Base-by-base conservation (phyloP, 2,888 invertebrate species). In the Orchesellides sinensis region DNA sequence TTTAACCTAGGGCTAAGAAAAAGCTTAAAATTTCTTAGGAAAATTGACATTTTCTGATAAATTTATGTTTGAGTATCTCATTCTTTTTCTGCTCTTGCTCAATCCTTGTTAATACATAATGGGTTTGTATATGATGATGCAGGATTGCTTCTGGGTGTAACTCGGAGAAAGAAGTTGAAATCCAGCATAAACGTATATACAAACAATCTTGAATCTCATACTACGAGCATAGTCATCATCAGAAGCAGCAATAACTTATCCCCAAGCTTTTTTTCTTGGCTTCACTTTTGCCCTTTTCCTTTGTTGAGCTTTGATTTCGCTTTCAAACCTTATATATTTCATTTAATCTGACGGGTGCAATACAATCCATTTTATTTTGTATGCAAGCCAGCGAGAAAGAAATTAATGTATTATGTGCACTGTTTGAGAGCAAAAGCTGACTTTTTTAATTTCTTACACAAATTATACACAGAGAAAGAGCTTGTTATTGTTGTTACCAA, bases 21-120 rank as follows among this genome's bases (percentile, higher is more conserved):
- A 17, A 59, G 59, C 32, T n/a, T n/a, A n/a, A 32, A n/a, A 59
- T 59, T 59, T 59, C 23, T 54, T 17, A 72, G 83, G 84, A 84
- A 88, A 88, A 88, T 88, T 87, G 88, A 88, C 88, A 88, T 85
- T 87, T 88, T 86, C 81, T 86, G 87, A 88, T 86, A 87, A 87
- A 88, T 88, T 87, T 88, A 88, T 88, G 88, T 83, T 69, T 23
- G 56, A 54, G 61, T 77, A 77, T 75, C 65, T 75, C 75, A 65
- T 75, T 77, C 68, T 27, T 66, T 32, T 66, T 29, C 21, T 65
- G 25, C 19, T 49, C 69, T 65, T 35, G 8, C 25, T 23, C 47
- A 29, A 35, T 59, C 19, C 52, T 61, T 45, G 56, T 27, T 75
- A 56, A 61, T 47, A 5, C 14, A 14, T 66, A 66, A 75, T 56